A percentile compares a stretch with the other conserved stretches of the same genome.
These are phyloP conservation scores for Parauchenoglanis punctatus DNA, from an alignment of 2,797 vertebrate species.

Conservation along the genomic window DNA sequence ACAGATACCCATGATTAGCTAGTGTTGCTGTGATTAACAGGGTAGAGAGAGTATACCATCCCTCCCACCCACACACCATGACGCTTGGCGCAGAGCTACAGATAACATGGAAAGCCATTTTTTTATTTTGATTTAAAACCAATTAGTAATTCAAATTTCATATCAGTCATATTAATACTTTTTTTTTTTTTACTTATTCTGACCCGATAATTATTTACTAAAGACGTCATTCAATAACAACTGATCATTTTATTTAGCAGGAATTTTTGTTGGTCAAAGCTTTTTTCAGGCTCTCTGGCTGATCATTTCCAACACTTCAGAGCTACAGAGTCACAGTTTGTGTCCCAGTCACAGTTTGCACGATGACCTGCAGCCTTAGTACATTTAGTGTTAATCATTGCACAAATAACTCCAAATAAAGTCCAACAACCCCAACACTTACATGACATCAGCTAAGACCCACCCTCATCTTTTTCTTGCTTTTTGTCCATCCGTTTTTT, in stretches of 20 bases:
- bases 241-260: not conserved
- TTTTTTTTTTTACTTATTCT: not conserved
- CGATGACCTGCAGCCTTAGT: not conserved
- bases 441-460: too few relatives aligned
- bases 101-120: not conserved
- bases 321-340: not conserved
- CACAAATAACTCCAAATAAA: too few relatives aligned
- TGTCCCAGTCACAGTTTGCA: not conserved
- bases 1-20: not conserved
- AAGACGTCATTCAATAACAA: not conserved
- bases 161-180: not conserved
- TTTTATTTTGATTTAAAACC: not conserved
- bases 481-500: too few relatives aligned
- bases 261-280: not conserved
- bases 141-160: not conserved
- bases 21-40: not conserved
- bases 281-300: not conserved
- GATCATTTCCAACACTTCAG: not conserved
- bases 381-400: not conserved
- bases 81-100: not conserved
- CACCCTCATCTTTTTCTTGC: too few relatives aligned
- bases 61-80: not conserved
- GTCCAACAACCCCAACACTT: too few relatives aligned
- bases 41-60: not conserved
- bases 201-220: not conserved